Evolutionary conservation across 2,888 invertebrate species (phyloP), one percentile per base, ranked within the genome.

Genomic region (Philopedon plagiatum): DNA sequence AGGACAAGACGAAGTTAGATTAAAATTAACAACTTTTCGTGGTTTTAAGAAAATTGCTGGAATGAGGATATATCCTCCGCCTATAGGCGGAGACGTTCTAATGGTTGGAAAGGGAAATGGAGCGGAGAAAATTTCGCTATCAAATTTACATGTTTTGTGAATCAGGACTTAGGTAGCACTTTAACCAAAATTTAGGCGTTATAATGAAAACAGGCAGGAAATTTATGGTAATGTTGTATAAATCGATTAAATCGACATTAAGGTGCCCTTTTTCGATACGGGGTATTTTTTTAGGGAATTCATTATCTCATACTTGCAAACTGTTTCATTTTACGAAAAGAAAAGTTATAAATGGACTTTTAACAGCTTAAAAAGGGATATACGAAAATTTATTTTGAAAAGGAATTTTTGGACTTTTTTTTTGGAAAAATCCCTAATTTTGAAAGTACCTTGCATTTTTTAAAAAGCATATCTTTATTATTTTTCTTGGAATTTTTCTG

Each of bases 1-100:
- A 49, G 7, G 26, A 49, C 23, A 54, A 29, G 29, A 7, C 29
- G 29, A 54, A 54, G 29, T 54, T 29, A 54, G 51, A 54, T 54
- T 54, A 29, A 54, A 54, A 54, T 54, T 54, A 54, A 54, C 51
- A 54, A 54, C 51, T 29, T 54, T 54, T 54, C 29, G 51, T 54
- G 51, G 51, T 54, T 54, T 54, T 54, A 29, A 29, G 51, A 29
- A 54, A 54, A 54, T 54, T 54, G 29, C 18, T 13, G n/a, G 23
- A 54, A 54, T 29, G 29, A 29, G 29, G 29, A 54, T 54, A 29
- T n/a, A n/a, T n/a, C n/a, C n/a, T n/a, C n/a, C n/a, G n/a, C n/a
- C n/a, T n/a, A n/a, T 29, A 26, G 29, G 29, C 8, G 51, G 15
- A 29, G 51, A 46, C 44, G 21, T n/a, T 11, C 5, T 46, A 46